A percentile compares a stretch with the other conserved stretches of the same genome.
Conservation (phyloP, 1,140 invertebrate species). For the Stenopsyche tienmushanensis region DNA sequence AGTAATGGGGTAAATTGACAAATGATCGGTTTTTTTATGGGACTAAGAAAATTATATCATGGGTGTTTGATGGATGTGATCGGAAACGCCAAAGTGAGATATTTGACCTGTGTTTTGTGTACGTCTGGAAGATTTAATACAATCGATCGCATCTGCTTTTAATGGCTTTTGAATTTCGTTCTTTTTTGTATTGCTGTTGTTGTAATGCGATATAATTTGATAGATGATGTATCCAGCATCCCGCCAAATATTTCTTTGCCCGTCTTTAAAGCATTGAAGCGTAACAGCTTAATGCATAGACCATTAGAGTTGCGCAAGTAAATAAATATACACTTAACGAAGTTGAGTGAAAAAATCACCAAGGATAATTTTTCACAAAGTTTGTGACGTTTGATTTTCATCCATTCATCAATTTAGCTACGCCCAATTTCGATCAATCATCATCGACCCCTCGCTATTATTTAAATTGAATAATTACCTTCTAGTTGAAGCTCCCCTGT, state of each 20-base stretch:
- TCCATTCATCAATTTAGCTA: slow-evolving; percentile 23
- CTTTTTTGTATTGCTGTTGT: not conserved
- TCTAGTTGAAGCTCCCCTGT: too few species aligned
- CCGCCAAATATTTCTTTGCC: not conserved
- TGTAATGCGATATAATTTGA: not conserved
- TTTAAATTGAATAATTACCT: slow-evolving; percentile 26
- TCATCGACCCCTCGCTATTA: not conserved
- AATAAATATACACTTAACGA: slow-evolving; percentile 22
- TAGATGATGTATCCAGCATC: too few species aligned
- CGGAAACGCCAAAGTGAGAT: not conserved
- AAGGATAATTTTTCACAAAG: slow-evolving; percentile 28
- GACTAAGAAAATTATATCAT: not conserved
- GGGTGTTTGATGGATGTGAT: not conserved
- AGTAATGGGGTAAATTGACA: slow-evolving; percentile 33
- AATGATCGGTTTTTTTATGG: slow-evolving; percentile 31
- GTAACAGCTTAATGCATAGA: slow-evolving; percentile 11
- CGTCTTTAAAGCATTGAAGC: too few species aligned
- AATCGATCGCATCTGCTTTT: not conserved
- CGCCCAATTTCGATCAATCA: slow-evolving; percentile 30
- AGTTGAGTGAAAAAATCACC: slow-evolving; percentile 12
- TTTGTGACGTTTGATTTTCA: slow-evolving; percentile 14
- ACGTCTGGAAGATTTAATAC: not conserved
- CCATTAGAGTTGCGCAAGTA: slow-evolving; percentile 16
- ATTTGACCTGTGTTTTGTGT: not conserved
- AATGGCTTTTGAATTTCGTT: too few species aligned